These are phyloP conservation scores for Scophthalmus maximus DNA, from an alignment of 2,113 vertebrate species.

Conservation along the genomic window DNA sequence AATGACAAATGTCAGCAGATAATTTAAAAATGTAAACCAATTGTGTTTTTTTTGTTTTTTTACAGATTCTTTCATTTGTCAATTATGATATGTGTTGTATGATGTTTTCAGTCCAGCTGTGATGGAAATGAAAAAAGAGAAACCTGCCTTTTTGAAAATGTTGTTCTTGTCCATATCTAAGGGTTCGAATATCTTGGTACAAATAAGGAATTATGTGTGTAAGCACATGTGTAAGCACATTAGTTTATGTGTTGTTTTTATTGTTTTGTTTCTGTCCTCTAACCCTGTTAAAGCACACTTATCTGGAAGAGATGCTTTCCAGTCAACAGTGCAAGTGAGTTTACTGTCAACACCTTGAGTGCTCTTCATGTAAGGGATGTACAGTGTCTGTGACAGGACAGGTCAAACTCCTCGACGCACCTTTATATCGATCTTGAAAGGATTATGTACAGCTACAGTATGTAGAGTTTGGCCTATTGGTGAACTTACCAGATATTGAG, in stretches of 20 bases:
- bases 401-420: constrained; percentile 42
- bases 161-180: not conserved
- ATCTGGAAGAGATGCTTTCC: constrained; percentile 66
- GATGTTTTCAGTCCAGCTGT: not conserved
- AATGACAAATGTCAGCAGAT: not conserved
- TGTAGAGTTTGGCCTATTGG: constrained; percentile 22
- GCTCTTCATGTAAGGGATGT: constrained; percentile 41
- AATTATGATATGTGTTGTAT: not conserved
- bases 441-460: not conserved
- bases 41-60: not conserved
- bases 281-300: constrained; percentile 66
- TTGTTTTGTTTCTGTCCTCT: constrained; percentile 46
- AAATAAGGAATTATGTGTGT: constrained; percentile 30
- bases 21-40: not conserved
- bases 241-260: constrained; percentile 42
- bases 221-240: no score
- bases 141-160: not conserved
- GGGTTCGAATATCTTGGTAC: not conserved
- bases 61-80: not conserved
- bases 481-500: constrained; percentile 21
- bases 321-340: constrained; percentile 67
- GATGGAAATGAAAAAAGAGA: not conserved
- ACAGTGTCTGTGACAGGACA: constrained; percentile 38
- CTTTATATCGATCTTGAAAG: constrained; percentile 53
- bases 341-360: constrained; percentile 40